Evolutionary conservation across 2,113 vertebrate genomes (phyloP).

Genomic region (Bubo bubo): DNA sequence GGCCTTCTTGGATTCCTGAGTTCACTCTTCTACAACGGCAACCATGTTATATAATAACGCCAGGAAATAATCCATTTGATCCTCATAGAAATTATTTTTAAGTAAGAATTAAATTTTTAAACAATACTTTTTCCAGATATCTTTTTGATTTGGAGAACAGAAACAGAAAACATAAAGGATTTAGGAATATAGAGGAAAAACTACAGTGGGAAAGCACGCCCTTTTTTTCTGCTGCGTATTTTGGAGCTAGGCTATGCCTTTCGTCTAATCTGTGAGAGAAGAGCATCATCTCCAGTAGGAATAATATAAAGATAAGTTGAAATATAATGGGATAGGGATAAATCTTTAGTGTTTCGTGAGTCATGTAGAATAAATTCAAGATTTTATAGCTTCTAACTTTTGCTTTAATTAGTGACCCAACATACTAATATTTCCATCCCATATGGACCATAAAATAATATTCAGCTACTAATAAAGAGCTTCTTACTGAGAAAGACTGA

Average conservation of each 20-base stretch:
- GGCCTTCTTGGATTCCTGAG: not conserved
- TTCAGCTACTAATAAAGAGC: not conserved
- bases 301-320: not conserved
- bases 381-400: not conserved
- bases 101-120: not conserved
- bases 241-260: not conserved
- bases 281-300: not conserved
- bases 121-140: not conserved
- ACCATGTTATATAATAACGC: not conserved
- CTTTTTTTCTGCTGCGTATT: not conserved
- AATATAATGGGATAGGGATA: not conserved
- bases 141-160: not conserved
- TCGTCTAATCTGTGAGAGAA: not conserved
- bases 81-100: not conserved
- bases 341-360: not conserved
- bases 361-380: not conserved
- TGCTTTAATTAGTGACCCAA: not conserved
- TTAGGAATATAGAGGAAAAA: not conserved
- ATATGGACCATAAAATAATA: not conserved
- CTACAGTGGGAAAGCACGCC: not conserved
- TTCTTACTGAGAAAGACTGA: not conserved
- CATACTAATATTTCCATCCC: not conserved
- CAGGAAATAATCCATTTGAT: not conserved
- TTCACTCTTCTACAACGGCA: not conserved
- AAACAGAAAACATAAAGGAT: not conserved